These are phyloP conservation scores for Notospermus geniculatus DNA, from an alignment of 1,140 invertebrate species.

Conservation along the genomic window DNA sequence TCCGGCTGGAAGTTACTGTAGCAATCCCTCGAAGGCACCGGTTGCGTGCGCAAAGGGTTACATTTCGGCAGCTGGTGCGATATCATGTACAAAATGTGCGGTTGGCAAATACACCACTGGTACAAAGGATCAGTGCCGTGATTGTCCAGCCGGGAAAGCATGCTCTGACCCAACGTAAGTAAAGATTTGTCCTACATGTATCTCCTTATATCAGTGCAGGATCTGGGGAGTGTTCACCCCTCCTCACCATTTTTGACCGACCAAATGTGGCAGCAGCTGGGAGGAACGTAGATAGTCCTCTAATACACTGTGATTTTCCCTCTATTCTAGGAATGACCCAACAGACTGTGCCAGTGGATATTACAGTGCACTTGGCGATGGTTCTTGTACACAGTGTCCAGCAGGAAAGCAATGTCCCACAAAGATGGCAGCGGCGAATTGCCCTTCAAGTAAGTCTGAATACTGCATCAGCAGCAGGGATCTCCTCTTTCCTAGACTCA, in stretches of 20 bases:
- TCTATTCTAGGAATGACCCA: no score
- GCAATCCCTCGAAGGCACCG: constrained; percentile 25
- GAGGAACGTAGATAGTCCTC: no score
- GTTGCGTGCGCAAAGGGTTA: constrained; percentile 28
- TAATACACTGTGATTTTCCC: no score
- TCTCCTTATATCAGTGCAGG: neutral
- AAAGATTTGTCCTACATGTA: neutral
- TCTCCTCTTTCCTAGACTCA: constrained; percentile 31
- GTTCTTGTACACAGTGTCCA: constrained; percentile 35
- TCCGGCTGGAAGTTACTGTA: constrained; percentile 28
- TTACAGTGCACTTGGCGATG: constrained; percentile 30
- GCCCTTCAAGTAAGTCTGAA: neutral
- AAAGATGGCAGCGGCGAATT: no score
- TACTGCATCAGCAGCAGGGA: constrained; percentile 26
- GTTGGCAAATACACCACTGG: constrained; percentile 25
- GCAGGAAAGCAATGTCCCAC: constrained; percentile 35
- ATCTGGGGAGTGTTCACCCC: neutral
- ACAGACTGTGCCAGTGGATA: constrained; percentile 12
- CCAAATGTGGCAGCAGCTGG: no score
- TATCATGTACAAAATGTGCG: constrained; percentile 32
- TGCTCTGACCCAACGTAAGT: constrained; percentile 38
- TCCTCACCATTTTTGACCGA: no score
- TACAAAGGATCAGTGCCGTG: constrained; percentile 25
- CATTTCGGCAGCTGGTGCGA: constrained; percentile 29
- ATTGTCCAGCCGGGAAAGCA: constrained; percentile 36